Evolutionary conservation across 2,888 invertebrate species (phyloP).

Genomic region (Sialis lutaria): DNA sequence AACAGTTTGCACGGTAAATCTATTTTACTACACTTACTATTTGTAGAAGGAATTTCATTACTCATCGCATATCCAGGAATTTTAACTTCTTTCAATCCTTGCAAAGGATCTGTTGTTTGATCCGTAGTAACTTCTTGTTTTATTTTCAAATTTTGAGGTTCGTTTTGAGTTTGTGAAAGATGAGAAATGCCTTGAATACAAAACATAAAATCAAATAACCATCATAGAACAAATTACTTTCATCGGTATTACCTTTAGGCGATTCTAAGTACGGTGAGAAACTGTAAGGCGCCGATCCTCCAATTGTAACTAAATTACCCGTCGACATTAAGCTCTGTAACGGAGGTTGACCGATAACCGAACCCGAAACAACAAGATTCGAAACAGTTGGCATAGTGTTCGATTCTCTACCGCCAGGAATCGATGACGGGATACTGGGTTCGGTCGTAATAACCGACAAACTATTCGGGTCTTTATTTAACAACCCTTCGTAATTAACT

Average conservation of each 20-base stretch:
- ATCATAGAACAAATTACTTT: neutral
- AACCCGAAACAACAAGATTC: constrained; percentile 27
- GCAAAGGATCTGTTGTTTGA: constrained; percentile 43
- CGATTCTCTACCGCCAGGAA: constrained; percentile 20
- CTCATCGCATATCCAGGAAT: constrained; percentile 52
- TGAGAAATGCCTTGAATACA: constrained; percentile 1
- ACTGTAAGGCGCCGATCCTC: constrained; percentile 37
- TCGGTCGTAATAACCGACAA: neutral
- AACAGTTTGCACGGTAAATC: no score
- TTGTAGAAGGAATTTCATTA: constrained; percentile 18
- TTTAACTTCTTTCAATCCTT: constrained; percentile 64
- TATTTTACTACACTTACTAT: constrained; percentile 3
- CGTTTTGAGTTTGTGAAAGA: constrained; percentile 25
- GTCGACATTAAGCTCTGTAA: constrained; percentile 37
- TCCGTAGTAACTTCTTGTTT: constrained; percentile 44
- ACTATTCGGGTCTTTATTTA: no score
- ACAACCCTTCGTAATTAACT: constrained; percentile 8
- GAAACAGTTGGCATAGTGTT: constrained; percentile 9
- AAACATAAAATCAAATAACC: neutral
- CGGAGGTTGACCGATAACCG: constrained; percentile 32
- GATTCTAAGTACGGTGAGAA: constrained; percentile 4
- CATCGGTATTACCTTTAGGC: constrained; percentile 1
- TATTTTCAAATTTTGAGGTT: constrained; percentile 55
- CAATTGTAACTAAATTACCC: constrained; percentile 40
- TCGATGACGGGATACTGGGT: constrained; percentile 17